A percentile compares a stretch with the other conserved stretches of the same genome.
Evolutionary conservation across 2,113 vertebrate genomes (phyloP).

Genomic region (Todiramphus chloris): DNA sequence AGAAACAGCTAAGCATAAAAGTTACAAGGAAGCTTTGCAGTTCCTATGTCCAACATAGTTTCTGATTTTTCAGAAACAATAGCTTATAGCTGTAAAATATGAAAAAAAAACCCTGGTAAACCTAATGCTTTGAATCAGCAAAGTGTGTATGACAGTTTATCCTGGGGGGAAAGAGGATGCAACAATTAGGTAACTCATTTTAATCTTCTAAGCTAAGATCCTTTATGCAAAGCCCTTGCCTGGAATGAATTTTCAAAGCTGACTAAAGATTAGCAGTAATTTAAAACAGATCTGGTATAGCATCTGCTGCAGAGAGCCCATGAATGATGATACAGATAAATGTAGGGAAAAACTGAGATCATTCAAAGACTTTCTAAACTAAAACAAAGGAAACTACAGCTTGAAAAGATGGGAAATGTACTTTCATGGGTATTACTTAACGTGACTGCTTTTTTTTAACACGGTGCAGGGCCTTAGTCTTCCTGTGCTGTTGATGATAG

Average conservation of each 20-base stretch:
- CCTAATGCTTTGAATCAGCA: background rate
- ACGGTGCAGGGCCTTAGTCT: background rate
- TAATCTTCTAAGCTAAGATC: background rate
- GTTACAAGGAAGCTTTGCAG: background rate
- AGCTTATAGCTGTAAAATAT: background rate
- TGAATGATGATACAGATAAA: background rate
- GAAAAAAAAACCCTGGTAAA: background rate
- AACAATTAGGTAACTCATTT: background rate
- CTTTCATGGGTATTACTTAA: background rate
- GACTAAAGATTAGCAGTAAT: background rate
- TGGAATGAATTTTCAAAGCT: slow-evolving; percentile 18
- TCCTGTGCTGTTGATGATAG: background rate
- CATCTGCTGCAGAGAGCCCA: background rate
- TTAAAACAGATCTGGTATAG: background rate
- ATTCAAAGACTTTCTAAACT: background rate
- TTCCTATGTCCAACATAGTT: background rate
- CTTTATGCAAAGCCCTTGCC: background rate
- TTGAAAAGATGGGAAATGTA: background rate
- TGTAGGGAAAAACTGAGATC: background rate
- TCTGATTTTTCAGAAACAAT: background rate
- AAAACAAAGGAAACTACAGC: background rate
- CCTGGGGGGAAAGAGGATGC: background rate
- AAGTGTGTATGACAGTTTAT: background rate
- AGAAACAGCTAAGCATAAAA: background rate
- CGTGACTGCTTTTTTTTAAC: background rate